Evolutionary conservation across 1,140 invertebrate species (phyloP), one percentile per base, ranked within the genome.

Genomic region (Drosophila kanapiae): DNA sequence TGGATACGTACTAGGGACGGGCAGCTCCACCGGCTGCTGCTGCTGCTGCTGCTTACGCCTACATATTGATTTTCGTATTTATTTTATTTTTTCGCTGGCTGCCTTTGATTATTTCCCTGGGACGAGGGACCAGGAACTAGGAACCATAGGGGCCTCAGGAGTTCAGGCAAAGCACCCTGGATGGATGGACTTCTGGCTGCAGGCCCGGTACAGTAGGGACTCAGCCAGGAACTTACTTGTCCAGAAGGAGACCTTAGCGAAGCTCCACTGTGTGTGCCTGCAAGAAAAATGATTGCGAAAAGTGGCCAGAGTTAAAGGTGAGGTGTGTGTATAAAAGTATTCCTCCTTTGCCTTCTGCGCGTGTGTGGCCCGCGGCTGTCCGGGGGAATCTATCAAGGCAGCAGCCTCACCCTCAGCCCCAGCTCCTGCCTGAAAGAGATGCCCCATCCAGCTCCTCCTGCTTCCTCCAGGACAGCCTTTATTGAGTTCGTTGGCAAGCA

Each of bases 51-150:
- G 75, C 85, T 81, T 90, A 90, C 85, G 85, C 85, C 85, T 90
- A 90, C 85, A 90, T 90, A 90, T 90, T 90, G 85, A 90, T 90
- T 90, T 90, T 90, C 64, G 81, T 82, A 90, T 90, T 90, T 90
- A 90, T 90, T 90, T 78, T 59, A 51, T 57, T 78, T 72, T 65
- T 71, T 64, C 64, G 61, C 70, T 78, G 53, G 69, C 75, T 77
- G 78, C 84, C 61, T 72, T 80, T 90, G 78, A 79, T 90, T 81
- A 88, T 77, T 87, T 87, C 68, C 82, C 82, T 80, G 82, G 75
- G 49, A 76, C 53, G 48, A 42, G 57, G 13, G 56, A 69, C 54
- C 54, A 37, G 16, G 18, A 31, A 62, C 45, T 60, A 45, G 27
- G 57, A n/a, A 23, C 40, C 31, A 62, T 43, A 14, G 37, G 43